These are phyloP conservation scores for Cabera pusaria DNA, from an alignment of 2,888 invertebrate species.

Conservation along the genomic window DNA sequence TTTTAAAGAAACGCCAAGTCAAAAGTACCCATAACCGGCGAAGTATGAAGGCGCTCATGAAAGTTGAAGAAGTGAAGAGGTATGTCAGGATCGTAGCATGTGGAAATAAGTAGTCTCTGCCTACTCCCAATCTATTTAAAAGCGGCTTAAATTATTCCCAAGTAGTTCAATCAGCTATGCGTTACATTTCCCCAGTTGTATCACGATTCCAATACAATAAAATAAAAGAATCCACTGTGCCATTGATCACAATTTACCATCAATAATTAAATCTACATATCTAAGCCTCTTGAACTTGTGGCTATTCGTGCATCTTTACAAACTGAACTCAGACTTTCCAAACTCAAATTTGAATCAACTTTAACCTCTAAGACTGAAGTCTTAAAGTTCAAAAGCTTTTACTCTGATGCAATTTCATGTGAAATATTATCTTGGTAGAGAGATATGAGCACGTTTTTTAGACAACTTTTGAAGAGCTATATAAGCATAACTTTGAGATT, in stretches of 20 bases:
- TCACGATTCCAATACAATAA: constrained; percentile 27
- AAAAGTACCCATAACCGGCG: too few species aligned
- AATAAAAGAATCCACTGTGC: constrained; percentile 18
- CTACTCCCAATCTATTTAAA: too few species aligned
- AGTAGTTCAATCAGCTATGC: too few species aligned
- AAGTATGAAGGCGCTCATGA: too few species aligned
- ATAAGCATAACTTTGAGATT: constrained; percentile 60
- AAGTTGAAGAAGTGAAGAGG: too few species aligned
- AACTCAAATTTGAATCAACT: constrained; percentile 9
- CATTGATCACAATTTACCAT: constrained; percentile 29
- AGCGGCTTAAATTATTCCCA: too few species aligned
- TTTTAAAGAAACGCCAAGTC: too few species aligned
- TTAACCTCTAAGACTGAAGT: constrained; percentile 23
- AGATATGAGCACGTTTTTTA: constrained; percentile 67
- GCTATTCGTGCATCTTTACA: constrained; percentile 50
- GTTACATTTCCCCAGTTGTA: constrained; percentile 13
- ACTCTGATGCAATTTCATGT: too few species aligned
- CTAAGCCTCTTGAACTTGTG: constrained; percentile 49
- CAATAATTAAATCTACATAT: constrained; percentile 29
- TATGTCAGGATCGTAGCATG: too few species aligned
- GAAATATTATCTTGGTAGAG: constrained; percentile 39
- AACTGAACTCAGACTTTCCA: constrained; percentile 22
- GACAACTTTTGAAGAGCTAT: constrained; percentile 67
- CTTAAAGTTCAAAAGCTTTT: constrained; percentile 23
- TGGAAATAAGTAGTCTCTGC: too few species aligned